Evolutionary conservation across 2,888 invertebrate genomes (phyloP).

Genomic region (Drosophila formosana): DNA sequence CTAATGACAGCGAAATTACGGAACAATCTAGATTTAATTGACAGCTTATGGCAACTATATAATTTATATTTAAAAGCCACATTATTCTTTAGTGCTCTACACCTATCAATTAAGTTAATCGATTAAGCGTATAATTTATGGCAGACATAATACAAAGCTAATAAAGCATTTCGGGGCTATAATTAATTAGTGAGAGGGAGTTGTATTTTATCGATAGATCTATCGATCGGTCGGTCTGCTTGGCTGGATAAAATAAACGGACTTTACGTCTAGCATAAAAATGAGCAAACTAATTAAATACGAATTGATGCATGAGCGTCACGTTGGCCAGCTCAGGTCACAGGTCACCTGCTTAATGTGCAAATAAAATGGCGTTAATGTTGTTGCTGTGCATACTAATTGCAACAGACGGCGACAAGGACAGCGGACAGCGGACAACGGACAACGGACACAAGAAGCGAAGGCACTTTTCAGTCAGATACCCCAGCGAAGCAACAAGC

Average conservation of each 20-base stretch:
- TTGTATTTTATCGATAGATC: conserved; percentile 2
- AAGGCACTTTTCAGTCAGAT: conserved; percentile 33
- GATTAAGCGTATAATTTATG: not conserved
- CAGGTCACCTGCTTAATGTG: conserved; percentile 67
- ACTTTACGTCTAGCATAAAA: conserved; percentile 47
- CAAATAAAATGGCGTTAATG: conserved; percentile 71
- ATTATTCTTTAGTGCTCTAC: not conserved
- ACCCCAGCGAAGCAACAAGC: conserved; percentile 50
- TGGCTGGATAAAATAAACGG: conserved; percentile 17
- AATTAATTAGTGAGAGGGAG: conserved; percentile 11
- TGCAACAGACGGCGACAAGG: conserved; percentile 62
- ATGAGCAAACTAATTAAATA: conserved; percentile 66
- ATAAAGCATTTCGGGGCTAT: not conserved
- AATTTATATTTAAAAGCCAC: not conserved
- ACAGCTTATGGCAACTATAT: not conserved
- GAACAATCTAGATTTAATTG: not conserved
- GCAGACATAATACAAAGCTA: not conserved
- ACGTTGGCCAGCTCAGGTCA: conserved; percentile 58
- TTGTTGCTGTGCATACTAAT: conserved; percentile 71
- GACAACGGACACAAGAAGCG: not conserved
- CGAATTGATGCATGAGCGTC: conserved; percentile 59
- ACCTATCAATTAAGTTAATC: not conserved
- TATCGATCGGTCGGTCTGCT: conserved; percentile 20
- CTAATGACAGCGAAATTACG: not conserved
- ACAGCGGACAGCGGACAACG: conserved; percentile 29